A percentile compares a stretch with the other conserved stretches of the same genome.
Evolutionary conservation across 2,888 invertebrate genomes (phyloP).

Genomic region (Xanthia togata): DNA sequence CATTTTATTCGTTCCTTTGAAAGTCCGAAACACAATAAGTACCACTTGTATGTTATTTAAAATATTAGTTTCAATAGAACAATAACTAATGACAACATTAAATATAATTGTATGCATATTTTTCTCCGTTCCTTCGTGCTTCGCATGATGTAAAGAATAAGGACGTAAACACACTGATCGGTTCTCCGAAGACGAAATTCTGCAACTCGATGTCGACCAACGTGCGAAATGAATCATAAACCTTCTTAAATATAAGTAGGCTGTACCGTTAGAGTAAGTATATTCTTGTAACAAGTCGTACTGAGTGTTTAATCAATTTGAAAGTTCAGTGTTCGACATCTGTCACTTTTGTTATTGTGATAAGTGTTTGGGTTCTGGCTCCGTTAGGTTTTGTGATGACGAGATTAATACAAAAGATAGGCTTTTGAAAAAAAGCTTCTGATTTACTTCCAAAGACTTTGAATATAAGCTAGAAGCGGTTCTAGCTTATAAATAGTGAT

Average conservation of each 20-base stretch:
- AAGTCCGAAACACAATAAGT: conserved; percentile 4
- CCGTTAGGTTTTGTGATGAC: conserved; percentile 56
- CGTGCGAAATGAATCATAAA: conserved; percentile 69
- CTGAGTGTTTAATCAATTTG: conserved; percentile 62
- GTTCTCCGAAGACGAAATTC: conserved; percentile 61
- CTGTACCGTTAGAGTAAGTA: conserved; percentile 70
- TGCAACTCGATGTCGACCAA: conserved; percentile 54
- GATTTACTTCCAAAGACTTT: conserved; percentile 64
- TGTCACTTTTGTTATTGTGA: conserved; percentile 59
- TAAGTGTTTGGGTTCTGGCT: conserved; percentile 32
- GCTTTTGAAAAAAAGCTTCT: conserved; percentile 32
- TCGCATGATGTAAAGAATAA: conserved; percentile 10
- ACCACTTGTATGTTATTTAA: background rate
- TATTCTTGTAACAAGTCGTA: conserved; percentile 51
- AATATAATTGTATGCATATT: conserved; percentile 21
- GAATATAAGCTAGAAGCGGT: no score
- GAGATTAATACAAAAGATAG: conserved; percentile 43
- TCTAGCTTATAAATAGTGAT: conserved; percentile 47
- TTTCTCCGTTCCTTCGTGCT: background rate
- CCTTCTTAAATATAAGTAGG: conserved; percentile 70
- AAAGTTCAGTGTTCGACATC: conserved; percentile 68
- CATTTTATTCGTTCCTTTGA: conserved; percentile 7
- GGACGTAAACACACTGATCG: conserved; percentile 56
- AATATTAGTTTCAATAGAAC: conserved; percentile 13
- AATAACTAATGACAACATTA: conserved; percentile 1